Conservation (phyloP, 1,140 invertebrate genomes). For the Platyura marginata region DNA sequence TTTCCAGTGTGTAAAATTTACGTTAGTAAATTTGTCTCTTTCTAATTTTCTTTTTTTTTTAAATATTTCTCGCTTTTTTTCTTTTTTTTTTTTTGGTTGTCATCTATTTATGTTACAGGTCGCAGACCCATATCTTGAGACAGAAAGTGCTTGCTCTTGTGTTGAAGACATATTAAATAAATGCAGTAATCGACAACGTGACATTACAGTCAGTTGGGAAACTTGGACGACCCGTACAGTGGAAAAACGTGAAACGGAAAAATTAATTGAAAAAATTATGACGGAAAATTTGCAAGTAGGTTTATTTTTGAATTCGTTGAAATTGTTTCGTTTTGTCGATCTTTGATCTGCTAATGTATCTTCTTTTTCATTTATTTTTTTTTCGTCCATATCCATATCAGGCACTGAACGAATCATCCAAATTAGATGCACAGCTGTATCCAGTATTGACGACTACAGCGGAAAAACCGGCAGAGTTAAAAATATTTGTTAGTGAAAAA, state of each 20-base stretch:
- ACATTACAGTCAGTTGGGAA: conserved; percentile 46
- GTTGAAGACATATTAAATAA: conserved; percentile 52
- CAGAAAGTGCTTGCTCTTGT: conserved; percentile 42
- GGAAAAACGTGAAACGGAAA: conserved; percentile 42
- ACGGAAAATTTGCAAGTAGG: conserved; percentile 54
- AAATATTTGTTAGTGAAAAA: conserved; percentile 28
- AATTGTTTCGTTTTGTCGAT: too few relatives aligned
- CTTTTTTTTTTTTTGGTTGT: too few relatives aligned
- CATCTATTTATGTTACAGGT: conserved; percentile 32
- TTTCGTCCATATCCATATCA: conserved; percentile 17
- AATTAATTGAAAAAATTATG: conserved; percentile 48
- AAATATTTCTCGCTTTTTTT: too few relatives aligned
- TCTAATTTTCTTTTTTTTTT: too few relatives aligned
- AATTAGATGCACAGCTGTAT: conserved; percentile 55
- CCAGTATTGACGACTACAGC: conserved; percentile 49
- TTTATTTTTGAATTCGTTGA: too few relatives aligned
- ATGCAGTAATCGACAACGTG: conserved; percentile 44
- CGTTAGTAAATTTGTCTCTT: too few relatives aligned
- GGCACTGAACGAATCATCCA: conserved; percentile 57
- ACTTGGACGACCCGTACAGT: conserved; percentile 43
- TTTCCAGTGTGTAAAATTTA: too few relatives aligned
- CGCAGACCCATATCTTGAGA: conserved; percentile 54
- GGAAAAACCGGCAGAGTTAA: conserved; percentile 35
- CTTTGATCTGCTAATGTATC: too few relatives aligned
- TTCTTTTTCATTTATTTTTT: conserved; percentile 1